Evolutionary conservation across 2,888 invertebrate species (phyloP).

Genomic region (Cynaeus angustus): DNA sequence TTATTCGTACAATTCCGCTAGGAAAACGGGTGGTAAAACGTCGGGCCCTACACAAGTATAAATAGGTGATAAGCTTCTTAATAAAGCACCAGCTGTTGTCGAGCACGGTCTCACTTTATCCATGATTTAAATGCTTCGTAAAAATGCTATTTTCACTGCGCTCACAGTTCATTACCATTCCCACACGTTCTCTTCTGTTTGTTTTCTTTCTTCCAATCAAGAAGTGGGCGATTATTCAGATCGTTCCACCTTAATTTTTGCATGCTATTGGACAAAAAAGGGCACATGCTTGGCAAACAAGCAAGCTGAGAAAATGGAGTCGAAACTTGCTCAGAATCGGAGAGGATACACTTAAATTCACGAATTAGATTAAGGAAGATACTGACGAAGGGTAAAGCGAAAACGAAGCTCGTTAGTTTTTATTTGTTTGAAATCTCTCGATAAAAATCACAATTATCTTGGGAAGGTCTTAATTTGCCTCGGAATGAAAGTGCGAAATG

Average conservation of each 20-base stretch:
- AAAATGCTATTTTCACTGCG: slow-evolving; percentile 49
- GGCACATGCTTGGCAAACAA: too few species aligned
- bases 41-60: slow-evolving; percentile 57
- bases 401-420: slow-evolving; percentile 29
- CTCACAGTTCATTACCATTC: slow-evolving; percentile 54
- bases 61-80: slow-evolving; percentile 62
- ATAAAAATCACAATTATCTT: slow-evolving; percentile 32
- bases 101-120: slow-evolving; percentile 61
- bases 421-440: slow-evolving; percentile 25
- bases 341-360: slow-evolving; percentile 15
- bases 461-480: background rate
- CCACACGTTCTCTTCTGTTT: slow-evolving; percentile 49
- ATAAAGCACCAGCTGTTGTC: slow-evolving; percentile 62
- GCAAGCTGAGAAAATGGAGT: background rate
- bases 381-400: slow-evolving; percentile 8
- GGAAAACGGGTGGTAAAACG: slow-evolving; percentile 57
- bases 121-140: slow-evolving; percentile 57
- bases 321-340: too few species aligned
- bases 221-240: slow-evolving; percentile 22
- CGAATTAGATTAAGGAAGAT: slow-evolving; percentile 21
- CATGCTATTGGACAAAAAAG: slow-evolving; percentile 8
- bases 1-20: slow-evolving; percentile 8
- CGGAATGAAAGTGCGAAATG: slow-evolving; percentile 3
- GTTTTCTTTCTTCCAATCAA: slow-evolving; percentile 25
- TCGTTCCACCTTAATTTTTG: slow-evolving; percentile 28